Evolutionary conservation across 2,113 vertebrate genomes (phyloP), one percentile per base, ranked within the genome.

Genomic region (Austrofundulus limnaeus): DNA sequence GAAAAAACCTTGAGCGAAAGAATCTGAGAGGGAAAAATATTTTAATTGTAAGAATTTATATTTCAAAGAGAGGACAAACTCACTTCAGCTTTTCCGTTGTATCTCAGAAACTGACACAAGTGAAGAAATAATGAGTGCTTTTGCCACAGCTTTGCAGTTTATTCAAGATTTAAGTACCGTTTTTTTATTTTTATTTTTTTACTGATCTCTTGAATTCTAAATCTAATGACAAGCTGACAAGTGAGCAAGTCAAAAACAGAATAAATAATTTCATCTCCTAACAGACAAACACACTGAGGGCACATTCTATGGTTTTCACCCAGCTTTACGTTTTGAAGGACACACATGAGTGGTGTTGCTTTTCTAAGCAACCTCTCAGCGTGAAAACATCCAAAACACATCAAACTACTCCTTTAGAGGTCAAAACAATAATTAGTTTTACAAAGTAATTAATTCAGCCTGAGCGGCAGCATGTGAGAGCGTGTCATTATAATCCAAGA

Each of bases 401-500:
- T 53, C 53, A 38, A 55, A 38, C 15, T 45, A 34, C 48, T 66
- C 41, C 23, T 57, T 63, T 24, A 59, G 75, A 41, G 21, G 12
- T 57, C n/a, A 25, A 62, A 71, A 74, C 41, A 70, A 51, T 48
- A 70, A 43, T 46, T 51, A 39, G 23, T 66, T 82, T 77, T 53
- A 47, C 49, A 49, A 42, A 64, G 54, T 75, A 72, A 80, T 77
- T 83, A 72, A 82, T 84, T 78, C 20, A 64, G 51, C 31, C 53
- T 75, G 67, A 67, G 64, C 21, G 55, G 60, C 39, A 54, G 51
- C 34, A 38, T 54, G 24, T 20, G 42, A 47, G 48, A 66, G 67
- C 68, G 48, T 67, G 64, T 88, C 80, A 71, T 75, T 66, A 50
- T 83, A 84, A 86, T 82, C 87, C 81, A 87, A 80, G 87, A 86